phyloP scores from a whole-genome alignment of 2,113 vertebrate genomes.

The Isurus oxyrinchus region DNA sequence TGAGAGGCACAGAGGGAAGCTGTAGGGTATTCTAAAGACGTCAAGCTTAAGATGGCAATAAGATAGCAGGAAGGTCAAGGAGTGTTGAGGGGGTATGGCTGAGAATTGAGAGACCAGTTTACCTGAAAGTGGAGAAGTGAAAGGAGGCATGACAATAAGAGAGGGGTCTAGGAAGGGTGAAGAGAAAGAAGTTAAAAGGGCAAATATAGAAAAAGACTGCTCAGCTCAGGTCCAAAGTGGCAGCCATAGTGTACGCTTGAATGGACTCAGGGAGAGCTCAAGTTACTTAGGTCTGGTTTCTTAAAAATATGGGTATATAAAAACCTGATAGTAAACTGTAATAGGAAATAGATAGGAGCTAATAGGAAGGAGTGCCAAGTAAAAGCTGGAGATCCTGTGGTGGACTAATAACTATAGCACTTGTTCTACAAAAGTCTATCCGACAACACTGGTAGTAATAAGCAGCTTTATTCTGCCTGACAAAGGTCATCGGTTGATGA shows the following conservation, averaged over 20 bases:
- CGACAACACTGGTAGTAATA: slow-evolving; percentile 42
- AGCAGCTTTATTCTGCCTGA: slow-evolving; percentile 43
- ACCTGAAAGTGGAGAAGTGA: background rate
- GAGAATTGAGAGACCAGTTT: background rate
- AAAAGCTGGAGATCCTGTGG: background rate
- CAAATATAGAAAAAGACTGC: background rate
- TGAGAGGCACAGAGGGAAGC: background rate
- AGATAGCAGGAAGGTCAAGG: background rate
- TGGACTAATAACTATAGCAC: background rate
- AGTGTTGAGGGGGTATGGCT: background rate
- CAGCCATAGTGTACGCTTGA: background rate
- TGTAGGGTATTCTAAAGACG: background rate
- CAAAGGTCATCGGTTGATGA: slow-evolving; percentile 53
- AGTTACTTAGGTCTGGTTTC: background rate
- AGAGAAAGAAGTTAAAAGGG: background rate
- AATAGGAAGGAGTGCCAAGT: background rate
- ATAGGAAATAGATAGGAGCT: background rate
- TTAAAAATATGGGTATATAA: background rate
- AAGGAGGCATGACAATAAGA: background rate
- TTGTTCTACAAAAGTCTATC: background rate
- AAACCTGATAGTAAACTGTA: background rate
- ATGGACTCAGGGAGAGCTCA: background rate
- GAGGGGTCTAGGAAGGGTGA: background rate
- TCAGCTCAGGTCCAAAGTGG: background rate
- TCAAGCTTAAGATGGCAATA: background rate